These are phyloP conservation scores for Melanostoma scalare DNA, from an alignment of 2,888 invertebrate species.

Conservation along the genomic window DNA sequence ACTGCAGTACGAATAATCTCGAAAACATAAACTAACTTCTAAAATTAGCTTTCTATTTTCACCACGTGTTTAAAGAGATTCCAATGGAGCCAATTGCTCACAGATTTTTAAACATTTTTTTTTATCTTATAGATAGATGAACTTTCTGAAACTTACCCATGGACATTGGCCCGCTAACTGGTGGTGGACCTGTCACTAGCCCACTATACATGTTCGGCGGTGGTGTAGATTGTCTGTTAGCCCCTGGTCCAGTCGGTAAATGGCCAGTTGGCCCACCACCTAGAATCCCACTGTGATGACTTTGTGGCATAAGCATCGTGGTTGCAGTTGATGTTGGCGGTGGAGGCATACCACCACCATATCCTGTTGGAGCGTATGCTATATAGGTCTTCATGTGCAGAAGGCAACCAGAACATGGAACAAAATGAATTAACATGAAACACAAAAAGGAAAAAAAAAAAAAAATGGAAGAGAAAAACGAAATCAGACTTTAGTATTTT, in stretches of 20 bases:
- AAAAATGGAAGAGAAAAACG: constrained; percentile 18
- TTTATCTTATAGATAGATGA: not conserved
- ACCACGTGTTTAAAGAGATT: too few relatives aligned
- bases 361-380: constrained; percentile 81
- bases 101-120: not conserved
- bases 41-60: too few relatives aligned
- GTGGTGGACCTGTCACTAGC: constrained; percentile 76
- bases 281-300: constrained; percentile 76
- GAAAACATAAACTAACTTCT: too few relatives aligned
- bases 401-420: constrained; percentile 41
- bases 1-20: too few relatives aligned
- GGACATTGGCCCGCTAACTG: constrained; percentile 78
- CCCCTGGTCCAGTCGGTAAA: constrained; percentile 65
- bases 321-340: constrained; percentile 78
- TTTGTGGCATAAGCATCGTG: constrained; percentile 79
- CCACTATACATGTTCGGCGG: constrained; percentile 78
- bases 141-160: constrained; percentile 76
- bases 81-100: too few relatives aligned
- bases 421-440: constrained; percentile 74
- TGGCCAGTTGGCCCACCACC: constrained; percentile 73
- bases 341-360: constrained; percentile 78
- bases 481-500: constrained; percentile 51
- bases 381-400: constrained; percentile 77
- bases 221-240: constrained; percentile 76
- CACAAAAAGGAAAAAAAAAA: constrained; percentile 27